Evolutionary conservation across 2,888 invertebrate species (phyloP), one percentile per base, ranked within the genome.

Genomic region (Lobophora halterata): DNA sequence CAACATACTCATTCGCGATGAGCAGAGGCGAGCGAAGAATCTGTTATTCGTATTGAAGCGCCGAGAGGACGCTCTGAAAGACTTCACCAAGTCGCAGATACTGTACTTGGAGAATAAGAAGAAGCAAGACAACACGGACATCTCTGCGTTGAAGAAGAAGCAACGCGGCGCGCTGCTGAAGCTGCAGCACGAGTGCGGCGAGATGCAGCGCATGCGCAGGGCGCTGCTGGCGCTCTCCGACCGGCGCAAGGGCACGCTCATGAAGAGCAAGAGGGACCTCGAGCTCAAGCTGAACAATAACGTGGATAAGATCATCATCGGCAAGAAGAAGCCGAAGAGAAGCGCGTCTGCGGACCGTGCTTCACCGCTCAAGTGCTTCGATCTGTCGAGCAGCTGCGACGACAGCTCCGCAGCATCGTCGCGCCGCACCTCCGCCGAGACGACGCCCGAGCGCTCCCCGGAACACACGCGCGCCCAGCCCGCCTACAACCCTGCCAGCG

Each of bases 151-250:
- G 7, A 90, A 90, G 58, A 92, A 93, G 59, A 91, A 91, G 50
- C 92, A 93, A 63, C 81, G 92, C 25, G 92, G 91, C 1, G 80
- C 93, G 7, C 69, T 92, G 33, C 71, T 91, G 20, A 91, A 90
- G 60, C 72, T 92, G 16, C 90, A 92, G 43, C 90, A 92, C 61
- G 92, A 92, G 59, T 90, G 91, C 65, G 91, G 91, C 27, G 92
- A 93, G 70, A 91, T 93, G 83, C 89, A 90, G 58, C 85, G 90
- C 58, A 87, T 87, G 81, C 74, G 85, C 2, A 85, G 81, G 52
- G 80, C 85, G 3, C 55, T 87, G 7, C 61, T 87, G 13, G 66
- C 82, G 2, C 68, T 83, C 28, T 82, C 85, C 1, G 85, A 87
- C 18, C 81, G 77, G 46, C 69, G 87, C 0, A 85, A 85, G 64